These are phyloP conservation scores for Alsophila aescularia DNA, from an alignment of 2,888 invertebrate genomes.

Conservation along the genomic window DNA sequence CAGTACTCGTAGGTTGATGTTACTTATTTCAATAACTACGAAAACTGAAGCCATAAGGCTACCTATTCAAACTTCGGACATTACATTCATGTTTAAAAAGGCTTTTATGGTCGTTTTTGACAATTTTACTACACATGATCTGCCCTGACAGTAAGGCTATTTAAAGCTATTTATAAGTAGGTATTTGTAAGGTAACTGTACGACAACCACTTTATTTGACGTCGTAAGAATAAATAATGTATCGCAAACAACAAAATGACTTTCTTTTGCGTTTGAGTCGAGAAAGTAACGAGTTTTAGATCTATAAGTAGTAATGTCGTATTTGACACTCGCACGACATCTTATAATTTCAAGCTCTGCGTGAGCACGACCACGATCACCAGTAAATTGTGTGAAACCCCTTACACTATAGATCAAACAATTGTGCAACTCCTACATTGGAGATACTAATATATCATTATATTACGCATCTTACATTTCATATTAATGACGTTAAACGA, in stretches of 20 bases:
- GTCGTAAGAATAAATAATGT: too few relatives aligned
- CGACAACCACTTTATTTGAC: background rate
- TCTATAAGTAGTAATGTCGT: conserved; percentile 18
- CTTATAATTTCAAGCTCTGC: conserved; percentile 23
- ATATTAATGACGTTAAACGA: background rate
- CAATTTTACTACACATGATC: too few relatives aligned
- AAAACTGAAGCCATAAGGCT: too few relatives aligned
- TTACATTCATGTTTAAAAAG: too few relatives aligned
- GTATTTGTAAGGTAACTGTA: too few relatives aligned
- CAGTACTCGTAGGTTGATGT: too few relatives aligned
- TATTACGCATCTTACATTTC: background rate
- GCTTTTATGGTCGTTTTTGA: too few relatives aligned
- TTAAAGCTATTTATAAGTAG: too few relatives aligned
- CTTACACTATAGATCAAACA: background rate
- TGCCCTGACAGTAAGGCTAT: too few relatives aligned
- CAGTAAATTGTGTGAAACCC: conserved; percentile 1
- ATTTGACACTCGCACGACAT: conserved; percentile 27
- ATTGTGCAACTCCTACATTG: background rate
- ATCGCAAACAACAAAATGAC: background rate
- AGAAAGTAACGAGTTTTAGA: background rate
- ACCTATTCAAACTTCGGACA: too few relatives aligned
- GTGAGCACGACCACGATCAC: conserved; percentile 37
- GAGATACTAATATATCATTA: background rate
- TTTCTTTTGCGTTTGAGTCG: background rate
- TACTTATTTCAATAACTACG: too few relatives aligned